A percentile compares a stretch with the other conserved stretches of the same genome.
Conservation (phyloP, 2,113 vertebrate genomes). For the Hippocampus zosterae region DNA sequence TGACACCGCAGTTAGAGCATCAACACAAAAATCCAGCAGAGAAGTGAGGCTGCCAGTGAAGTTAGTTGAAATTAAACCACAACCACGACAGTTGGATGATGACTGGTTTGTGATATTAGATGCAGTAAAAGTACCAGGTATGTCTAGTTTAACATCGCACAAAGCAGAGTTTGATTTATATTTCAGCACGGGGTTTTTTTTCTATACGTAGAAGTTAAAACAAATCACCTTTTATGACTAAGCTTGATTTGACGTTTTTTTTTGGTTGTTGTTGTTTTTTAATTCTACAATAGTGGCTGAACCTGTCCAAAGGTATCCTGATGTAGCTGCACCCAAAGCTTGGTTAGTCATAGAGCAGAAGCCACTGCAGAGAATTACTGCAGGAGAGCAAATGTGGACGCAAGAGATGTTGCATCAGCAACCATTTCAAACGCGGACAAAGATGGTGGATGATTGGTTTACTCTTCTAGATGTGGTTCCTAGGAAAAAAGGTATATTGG, state of each 20-base stretch:
- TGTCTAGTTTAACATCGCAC: background rate
- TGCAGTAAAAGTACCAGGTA: constrained; percentile 46
- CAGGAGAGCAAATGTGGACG: constrained; percentile 24
- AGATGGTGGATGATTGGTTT: constrained; percentile 62
- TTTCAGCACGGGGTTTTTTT: background rate
- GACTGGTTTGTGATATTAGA: constrained; percentile 57
- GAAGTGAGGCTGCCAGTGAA: constrained; percentile 8
- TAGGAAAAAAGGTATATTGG: constrained; percentile 57
- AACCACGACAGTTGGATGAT: constrained; percentile 36
- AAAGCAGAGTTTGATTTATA: background rate
- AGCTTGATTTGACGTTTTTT: background rate
- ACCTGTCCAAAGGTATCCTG: constrained; percentile 9
- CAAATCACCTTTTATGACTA: background rate
- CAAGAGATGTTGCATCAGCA: constrained; percentile 16
- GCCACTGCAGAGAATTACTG: constrained; percentile 17
- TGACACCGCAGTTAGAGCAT: constrained; percentile 15
- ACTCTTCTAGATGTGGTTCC: constrained; percentile 33
- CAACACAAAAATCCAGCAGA: constrained; percentile 15
- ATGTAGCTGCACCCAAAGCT: constrained; percentile 28
- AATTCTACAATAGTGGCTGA: constrained; percentile 23
- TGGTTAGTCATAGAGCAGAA: constrained; percentile 28
- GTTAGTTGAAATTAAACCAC: constrained; percentile 13
- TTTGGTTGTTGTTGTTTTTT: constrained; percentile 18
- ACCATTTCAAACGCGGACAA: constrained; percentile 21
- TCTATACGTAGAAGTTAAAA: background rate